Conservation (phyloP, 2,113 vertebrate species). For the Mirza zaza region DNA sequence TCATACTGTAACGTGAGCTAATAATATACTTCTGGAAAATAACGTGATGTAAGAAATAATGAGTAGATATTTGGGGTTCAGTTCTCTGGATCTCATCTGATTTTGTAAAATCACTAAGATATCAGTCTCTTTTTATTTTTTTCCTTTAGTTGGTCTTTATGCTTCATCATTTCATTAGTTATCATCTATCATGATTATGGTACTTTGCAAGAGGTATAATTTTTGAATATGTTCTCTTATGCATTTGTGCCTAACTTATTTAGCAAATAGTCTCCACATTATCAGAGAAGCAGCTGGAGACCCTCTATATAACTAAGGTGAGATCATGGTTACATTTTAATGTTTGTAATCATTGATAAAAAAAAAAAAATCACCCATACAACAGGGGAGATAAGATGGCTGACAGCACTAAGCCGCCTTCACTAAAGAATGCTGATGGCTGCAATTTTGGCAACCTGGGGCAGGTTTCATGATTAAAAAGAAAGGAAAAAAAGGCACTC, state of each 20-base stretch:
- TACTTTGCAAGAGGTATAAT: not conserved
- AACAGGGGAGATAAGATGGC: constrained; percentile 78
- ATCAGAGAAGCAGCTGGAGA: constrained; percentile 66
- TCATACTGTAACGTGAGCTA: not conserved
- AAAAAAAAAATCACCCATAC: constrained; percentile 76
- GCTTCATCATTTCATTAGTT: not conserved
- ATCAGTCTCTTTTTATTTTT: not conserved
- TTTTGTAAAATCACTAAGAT: constrained; percentile 29
- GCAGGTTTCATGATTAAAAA: constrained; percentile 82
- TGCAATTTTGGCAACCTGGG: constrained; percentile 77
- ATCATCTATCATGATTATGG: not conserved
- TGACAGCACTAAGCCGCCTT: constrained; percentile 81
- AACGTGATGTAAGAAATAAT: not conserved
- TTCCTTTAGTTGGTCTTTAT: not conserved
- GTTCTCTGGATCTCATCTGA: not conserved
- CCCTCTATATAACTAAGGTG: constrained; percentile 65
- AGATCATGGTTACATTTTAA: constrained; percentile 78
- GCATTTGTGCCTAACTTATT: not conserved
- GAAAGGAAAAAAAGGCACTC: constrained; percentile 68
- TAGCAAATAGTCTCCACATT: constrained; percentile 21
- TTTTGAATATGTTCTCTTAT: not conserved
- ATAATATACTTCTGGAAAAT: not conserved
- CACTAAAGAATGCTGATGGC: constrained; percentile 79
- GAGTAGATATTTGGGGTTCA: not conserved
- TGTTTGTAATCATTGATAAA: constrained; percentile 80